Percentiles rank a stretch among this genome's conserved stretches.
Evolutionary conservation across 1,140 invertebrate genomes (phyloP).

Genomic region (Macrobrachium rosenbergii): DNA sequence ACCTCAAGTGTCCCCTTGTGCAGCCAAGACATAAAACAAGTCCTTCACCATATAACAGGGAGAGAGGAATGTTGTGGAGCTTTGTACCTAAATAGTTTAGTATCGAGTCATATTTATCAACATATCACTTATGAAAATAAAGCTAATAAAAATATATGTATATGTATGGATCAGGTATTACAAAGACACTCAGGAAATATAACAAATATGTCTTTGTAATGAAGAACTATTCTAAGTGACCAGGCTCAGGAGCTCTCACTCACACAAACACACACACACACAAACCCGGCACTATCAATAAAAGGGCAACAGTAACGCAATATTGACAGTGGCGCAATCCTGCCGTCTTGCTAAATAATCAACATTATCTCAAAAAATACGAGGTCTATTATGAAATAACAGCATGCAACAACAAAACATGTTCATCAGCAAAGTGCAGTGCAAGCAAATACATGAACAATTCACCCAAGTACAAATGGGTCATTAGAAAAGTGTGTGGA

Average conservation of each 20-base stretch:
- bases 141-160: slow-evolving; percentile 63
- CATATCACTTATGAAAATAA: slow-evolving; percentile 62
- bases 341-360: slow-evolving; percentile 41
- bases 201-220: slow-evolving; percentile 30
- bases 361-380: slow-evolving; percentile 28
- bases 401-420: slow-evolving; percentile 59
- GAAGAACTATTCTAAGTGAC: slow-evolving; percentile 48
- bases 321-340: slow-evolving; percentile 45
- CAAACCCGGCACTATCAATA: slow-evolving; percentile 55
- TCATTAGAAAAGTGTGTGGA: not conserved
- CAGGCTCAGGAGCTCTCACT: slow-evolving; percentile 50
- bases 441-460: slow-evolving; percentile 51
- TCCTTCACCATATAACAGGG: slow-evolving; percentile 60
- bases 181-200: slow-evolving; percentile 52
- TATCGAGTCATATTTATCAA: slow-evolving; percentile 54
- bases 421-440: slow-evolving; percentile 53
- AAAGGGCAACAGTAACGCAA: slow-evolving; percentile 46
- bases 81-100: slow-evolving; percentile 61
- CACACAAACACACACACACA: slow-evolving; percentile 41
- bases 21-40: slow-evolving; percentile 21
- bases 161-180: slow-evolving; percentile 62
- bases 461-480: slow-evolving; percentile 31
- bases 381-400: slow-evolving; percentile 42
- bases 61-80: slow-evolving; percentile 63
- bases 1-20: not conserved